phyloP scores from a whole-genome alignment of 2,113 vertebrate species.

The Osmerus eperlanus region DNA sequence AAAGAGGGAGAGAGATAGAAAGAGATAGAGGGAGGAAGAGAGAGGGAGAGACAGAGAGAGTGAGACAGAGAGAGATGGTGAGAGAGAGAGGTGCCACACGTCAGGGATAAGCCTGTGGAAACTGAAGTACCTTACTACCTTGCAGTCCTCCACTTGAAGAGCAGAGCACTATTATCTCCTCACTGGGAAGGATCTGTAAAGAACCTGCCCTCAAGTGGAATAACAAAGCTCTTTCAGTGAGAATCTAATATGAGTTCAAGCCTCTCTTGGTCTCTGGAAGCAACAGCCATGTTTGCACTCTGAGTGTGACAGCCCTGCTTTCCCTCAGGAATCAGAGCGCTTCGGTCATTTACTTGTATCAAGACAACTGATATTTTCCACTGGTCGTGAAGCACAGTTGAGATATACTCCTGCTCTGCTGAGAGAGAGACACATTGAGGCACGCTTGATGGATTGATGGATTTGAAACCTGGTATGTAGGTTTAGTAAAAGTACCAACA shows the following conservation, averaged over 20 bases:
- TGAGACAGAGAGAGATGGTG: background rate
- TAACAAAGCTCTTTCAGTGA: constrained; percentile 65
- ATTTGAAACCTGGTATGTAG: background rate
- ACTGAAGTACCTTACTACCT: constrained; percentile 20
- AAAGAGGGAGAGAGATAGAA: no score
- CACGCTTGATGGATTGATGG: background rate
- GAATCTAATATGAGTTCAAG: constrained; percentile 66
- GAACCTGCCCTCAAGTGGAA: constrained; percentile 53
- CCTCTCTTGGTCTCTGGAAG: constrained; percentile 56
- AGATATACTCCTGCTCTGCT: constrained; percentile 10
- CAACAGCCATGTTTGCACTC: constrained; percentile 38
- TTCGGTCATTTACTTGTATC: constrained; percentile 23
- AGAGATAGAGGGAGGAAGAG: no score
- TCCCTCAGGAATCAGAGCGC: constrained; percentile 42
- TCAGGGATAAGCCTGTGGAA: constrained; percentile 44
- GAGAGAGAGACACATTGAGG: background rate
- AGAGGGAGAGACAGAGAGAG: background rate
- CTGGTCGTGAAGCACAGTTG: constrained; percentile 17
- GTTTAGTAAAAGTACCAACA: background rate
- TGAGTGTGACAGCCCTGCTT: constrained; percentile 36
- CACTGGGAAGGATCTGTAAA: constrained; percentile 16
- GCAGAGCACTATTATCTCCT: constrained; percentile 33
- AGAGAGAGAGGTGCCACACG: constrained; percentile 5
- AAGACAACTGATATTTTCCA: constrained; percentile 28
- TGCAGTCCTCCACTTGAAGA: constrained; percentile 28